These are phyloP conservation scores for Neotoma lepida DNA, from an alignment of 2,113 vertebrate species.

Conservation along the genomic window DNA sequence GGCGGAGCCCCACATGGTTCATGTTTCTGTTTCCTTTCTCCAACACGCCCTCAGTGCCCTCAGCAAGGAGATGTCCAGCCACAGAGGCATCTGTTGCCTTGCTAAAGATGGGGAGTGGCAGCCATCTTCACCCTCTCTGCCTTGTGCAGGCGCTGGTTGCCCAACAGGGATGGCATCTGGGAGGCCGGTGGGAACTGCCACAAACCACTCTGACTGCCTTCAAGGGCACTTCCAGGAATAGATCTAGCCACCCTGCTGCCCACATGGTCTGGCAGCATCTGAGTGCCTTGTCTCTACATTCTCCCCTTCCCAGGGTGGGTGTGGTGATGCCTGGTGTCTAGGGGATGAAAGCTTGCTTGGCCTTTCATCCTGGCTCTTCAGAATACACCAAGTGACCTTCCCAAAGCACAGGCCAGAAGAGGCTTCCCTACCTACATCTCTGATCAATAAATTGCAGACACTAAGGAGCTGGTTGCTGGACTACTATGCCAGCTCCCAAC, in stretches of 20 bases:
- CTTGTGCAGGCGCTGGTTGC: background rate
- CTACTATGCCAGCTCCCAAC: background rate
- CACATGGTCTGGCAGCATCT: constrained; percentile 64
- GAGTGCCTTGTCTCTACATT: constrained; percentile 59
- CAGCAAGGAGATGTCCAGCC: background rate
- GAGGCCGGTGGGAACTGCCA: constrained; percentile 70
- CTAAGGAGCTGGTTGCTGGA: background rate
- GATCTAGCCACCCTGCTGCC: constrained; percentile 66
- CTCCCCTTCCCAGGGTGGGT: background rate
- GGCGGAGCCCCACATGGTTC: background rate
- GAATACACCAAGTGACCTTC: background rate
- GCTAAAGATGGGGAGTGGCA: background rate
- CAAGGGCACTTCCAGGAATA: constrained; percentile 82
- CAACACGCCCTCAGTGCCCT: background rate
- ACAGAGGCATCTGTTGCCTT: background rate
- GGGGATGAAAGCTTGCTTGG: background rate
- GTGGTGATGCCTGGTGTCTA: background rate
- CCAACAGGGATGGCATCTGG: constrained; percentile 69
- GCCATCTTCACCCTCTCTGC: background rate
- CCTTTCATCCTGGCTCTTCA: background rate
- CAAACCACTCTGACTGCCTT: constrained; percentile 64
- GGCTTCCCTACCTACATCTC: accelerated
- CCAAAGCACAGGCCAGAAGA: background rate
- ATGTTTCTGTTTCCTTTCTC: background rate
- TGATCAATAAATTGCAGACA: background rate